These are phyloP conservation scores for Apodemia duryi DNA, from an alignment of 2,888 invertebrate genomes.

Conservation along the genomic window DNA sequence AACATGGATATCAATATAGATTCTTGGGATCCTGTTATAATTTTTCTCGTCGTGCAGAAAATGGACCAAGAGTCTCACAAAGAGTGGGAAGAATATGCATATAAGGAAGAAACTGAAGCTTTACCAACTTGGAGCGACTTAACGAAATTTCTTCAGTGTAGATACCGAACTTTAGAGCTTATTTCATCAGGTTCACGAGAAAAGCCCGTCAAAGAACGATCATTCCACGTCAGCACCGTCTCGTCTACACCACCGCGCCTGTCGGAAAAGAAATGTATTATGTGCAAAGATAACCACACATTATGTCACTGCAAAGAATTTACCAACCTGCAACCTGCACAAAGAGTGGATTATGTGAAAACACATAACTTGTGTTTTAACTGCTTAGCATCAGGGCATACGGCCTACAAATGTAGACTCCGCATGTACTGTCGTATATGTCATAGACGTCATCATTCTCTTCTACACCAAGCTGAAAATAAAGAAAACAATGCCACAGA, in stretches of 20 bases:
- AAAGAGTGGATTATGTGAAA: background rate
- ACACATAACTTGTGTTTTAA: background rate
- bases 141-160: slow-evolving; percentile 20
- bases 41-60: slow-evolving; percentile 33
- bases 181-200: too few relatives aligned
- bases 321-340: background rate
- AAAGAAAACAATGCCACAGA: too few relatives aligned
- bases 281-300: slow-evolving; percentile 5
- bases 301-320: background rate
- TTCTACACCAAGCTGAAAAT: slow-evolving; percentile 21
- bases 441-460: slow-evolving; percentile 24
- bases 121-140: slow-evolving; percentile 26
- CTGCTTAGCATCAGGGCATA: slow-evolving; percentile 13
- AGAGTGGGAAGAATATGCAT: slow-evolving; percentile 30
- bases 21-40: slow-evolving; percentile 33
- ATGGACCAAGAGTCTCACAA: slow-evolving; percentile 34
- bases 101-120: slow-evolving; percentile 21
- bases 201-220: too few relatives aligned
- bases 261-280: too few relatives aligned
- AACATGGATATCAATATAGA: slow-evolving; percentile 29
- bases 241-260: too few relatives aligned
- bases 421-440: slow-evolving; percentile 24
- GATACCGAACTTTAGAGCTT: too few relatives aligned
- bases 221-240: too few relatives aligned
- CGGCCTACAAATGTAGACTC: slow-evolving; percentile 20